phyloP scores from a whole-genome alignment of 2,888 invertebrate genomes.

The Rhogogaster chlorosoma region DNA sequence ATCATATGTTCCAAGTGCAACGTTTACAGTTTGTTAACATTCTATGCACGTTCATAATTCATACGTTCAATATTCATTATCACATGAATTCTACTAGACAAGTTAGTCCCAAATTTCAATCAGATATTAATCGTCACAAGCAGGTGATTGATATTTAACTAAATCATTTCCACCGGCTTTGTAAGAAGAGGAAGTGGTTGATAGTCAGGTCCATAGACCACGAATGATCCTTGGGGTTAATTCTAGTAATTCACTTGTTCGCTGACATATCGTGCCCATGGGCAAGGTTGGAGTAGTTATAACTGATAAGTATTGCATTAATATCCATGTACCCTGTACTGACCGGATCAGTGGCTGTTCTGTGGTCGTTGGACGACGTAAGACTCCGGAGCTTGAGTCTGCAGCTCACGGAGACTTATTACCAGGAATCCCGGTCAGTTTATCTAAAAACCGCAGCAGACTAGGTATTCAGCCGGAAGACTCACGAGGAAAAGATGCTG shows the following conservation, averaged over 20 bases:
- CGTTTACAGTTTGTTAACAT: background rate
- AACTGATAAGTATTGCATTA: background rate
- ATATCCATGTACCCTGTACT: background rate
- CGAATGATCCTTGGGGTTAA: conserved; percentile 32
- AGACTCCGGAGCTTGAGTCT: background rate
- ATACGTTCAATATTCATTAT: background rate
- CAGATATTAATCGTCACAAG: background rate
- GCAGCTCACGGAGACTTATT: background rate
- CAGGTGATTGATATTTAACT: background rate
- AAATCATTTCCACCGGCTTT: background rate
- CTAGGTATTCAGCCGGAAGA: background rate
- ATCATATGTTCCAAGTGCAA: background rate
- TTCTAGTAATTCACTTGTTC: background rate
- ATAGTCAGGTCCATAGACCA: background rate
- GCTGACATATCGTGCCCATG: background rate
- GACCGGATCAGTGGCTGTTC: background rate
- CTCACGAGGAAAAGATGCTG: background rate
- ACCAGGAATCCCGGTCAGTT: background rate
- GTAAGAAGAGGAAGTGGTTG: conserved; percentile 19
- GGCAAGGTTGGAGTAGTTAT: background rate
- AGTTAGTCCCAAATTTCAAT: background rate
- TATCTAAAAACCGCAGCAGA: background rate
- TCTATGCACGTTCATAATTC: background rate
- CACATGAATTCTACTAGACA: background rate
- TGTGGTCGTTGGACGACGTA: background rate